Evolutionary conservation across 2,888 invertebrate genomes (phyloP), one percentile per base, ranked within the genome.

Genomic region (Ametastegia equiseti): DNA sequence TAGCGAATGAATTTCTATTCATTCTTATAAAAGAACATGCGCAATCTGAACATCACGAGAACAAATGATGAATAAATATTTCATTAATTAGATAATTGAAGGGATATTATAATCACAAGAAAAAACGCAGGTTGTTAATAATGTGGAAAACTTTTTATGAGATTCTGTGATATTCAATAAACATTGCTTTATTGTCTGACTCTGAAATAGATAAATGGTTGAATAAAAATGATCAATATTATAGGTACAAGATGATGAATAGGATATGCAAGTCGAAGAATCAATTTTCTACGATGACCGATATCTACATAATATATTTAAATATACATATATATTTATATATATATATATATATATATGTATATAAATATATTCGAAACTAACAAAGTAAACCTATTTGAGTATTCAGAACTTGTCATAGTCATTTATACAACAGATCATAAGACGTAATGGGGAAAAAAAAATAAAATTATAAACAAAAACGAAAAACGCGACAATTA

Each of bases 151-250:
- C 19, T 54, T 75, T 23, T 5, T 75, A 27, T 7, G 54, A 36
- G n/a, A 36, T 65, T 23, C 33, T 79, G 19, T n/a, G 23, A 75
- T 77, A 75, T 67, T 67, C n/a, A n/a, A 63, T 47, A 78, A 83
- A 82, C 81, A 57, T 67, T 69, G 73, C 75, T 81, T 82, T 82
- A 82, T 82, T 82, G 82, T 82, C 82, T 80, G 81, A 81, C 80
- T 81, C 80, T n/a, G 30, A 65, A 30, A 63, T 80, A 30, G 67
- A 81, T 75, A 82, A 77, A 63, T 78, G 65, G 23, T 45, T 23
- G 15, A 65, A 65, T 23, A 36, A 33, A 77, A 23, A 77, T 50
- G 15, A 19, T 77, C 36, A 36, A 39, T n/a, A n/a, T 33, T 13
- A 77, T 77, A 23, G 30, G n/a, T 63, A n/a, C 63, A 30, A 65